Percentiles rank a stretch among this genome's conserved stretches.
These are phyloP conservation scores for Cancer borealis DNA, from an alignment of 2,888 invertebrate species.

Conservation along the genomic window DNA sequence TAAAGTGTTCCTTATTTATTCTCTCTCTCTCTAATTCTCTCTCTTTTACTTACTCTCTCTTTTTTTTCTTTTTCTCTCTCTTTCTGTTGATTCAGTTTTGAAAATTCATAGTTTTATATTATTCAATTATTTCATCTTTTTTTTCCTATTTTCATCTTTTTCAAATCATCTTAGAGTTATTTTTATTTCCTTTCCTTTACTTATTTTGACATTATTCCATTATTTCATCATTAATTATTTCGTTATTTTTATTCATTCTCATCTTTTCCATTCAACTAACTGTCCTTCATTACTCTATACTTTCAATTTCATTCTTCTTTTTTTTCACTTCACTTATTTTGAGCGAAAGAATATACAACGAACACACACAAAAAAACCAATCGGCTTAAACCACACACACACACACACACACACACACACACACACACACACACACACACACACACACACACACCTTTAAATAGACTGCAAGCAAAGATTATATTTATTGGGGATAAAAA, in stretches of 20 bases:
- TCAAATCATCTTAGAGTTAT: no score
- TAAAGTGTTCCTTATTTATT: background rate
- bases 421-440: conserved; percentile 11
- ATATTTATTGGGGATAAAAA: background rate
- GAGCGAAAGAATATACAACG: background rate
- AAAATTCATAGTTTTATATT: no score
- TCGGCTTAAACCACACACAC: conserved; percentile 4
- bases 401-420: conserved; percentile 22
- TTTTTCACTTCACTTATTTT: background rate
- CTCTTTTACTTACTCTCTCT: background rate
- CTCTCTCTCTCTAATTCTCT: background rate
- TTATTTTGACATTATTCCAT: conserved; percentile 43
- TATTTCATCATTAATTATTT: background rate
- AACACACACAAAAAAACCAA: background rate
- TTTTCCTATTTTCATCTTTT: background rate
- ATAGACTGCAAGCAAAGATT: background rate
- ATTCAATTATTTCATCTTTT: background rate
- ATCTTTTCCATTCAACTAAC: background rate
- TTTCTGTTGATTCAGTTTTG: background rate
- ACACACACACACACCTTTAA: conserved; percentile 25
- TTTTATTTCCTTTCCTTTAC: background rate
- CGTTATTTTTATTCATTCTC: background rate
- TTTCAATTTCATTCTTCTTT: background rate
- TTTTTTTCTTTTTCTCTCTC: background rate
- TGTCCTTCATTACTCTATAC: no score